These are phyloP conservation scores for Sisyra terminalis DNA, from an alignment of 2,888 invertebrate species.

Conservation along the genomic window DNA sequence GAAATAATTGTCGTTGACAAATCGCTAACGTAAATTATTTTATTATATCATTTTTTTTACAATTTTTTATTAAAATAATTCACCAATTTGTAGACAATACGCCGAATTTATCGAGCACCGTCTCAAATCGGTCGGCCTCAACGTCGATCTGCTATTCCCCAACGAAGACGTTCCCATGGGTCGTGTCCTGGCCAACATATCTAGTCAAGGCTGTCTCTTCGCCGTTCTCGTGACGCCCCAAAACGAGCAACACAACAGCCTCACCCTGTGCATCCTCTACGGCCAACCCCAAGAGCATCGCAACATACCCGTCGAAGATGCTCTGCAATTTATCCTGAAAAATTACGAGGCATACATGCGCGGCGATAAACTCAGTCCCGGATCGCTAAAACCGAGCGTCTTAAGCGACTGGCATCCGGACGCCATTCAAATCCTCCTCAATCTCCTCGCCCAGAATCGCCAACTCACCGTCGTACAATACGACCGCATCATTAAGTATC, in stretches of 20 bases:
- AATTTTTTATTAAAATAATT: conserved; percentile 7
- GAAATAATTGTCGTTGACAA: conserved; percentile 81
- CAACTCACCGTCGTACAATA: conserved; percentile 62
- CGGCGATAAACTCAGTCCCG: conserved; percentile 23
- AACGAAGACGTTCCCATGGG: conserved; percentile 74
- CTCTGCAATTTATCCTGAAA: conserved; percentile 57
- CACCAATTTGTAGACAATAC: conserved; percentile 54
- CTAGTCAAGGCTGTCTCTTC: conserved; percentile 75
- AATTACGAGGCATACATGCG: conserved; percentile 48
- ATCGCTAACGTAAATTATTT: conserved; percentile 47
- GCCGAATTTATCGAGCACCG: conserved; percentile 76
- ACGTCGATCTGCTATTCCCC: conserved; percentile 78
- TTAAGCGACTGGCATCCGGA: conserved; percentile 37
- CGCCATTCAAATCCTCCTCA: conserved; percentile 50
- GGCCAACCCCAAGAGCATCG: conserved; percentile 89
- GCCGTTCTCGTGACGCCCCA: conserved; percentile 74
- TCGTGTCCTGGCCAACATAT: conserved; percentile 70
- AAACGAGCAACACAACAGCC: conserved; percentile 71
- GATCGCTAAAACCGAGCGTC: conserved; percentile 16
- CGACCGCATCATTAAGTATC: conserved; percentile 54
- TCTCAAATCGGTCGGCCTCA: conserved; percentile 58
- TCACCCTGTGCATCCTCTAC: conserved; percentile 81
- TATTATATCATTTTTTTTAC: conserved; percentile 1
- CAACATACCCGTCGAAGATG: conserved; percentile 91
- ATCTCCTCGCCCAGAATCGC: conserved; percentile 67